Conservation (phyloP, 1,140 invertebrate genomes). For the Solenopsis invicta region DNA sequence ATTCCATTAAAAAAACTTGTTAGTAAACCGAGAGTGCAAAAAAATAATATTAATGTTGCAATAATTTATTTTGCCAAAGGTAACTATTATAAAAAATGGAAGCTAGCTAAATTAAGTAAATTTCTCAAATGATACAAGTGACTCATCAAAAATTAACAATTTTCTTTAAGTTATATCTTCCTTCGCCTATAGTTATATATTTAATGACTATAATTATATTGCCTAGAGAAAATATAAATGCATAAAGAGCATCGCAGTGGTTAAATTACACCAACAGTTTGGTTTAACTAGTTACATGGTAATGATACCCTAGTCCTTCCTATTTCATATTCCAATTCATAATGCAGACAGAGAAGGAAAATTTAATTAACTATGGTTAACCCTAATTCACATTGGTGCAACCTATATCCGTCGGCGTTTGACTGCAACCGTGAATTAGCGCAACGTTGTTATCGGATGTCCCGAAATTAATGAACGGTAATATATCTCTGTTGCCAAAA, state of each 20-base stretch:
- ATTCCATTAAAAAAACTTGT: slow-evolving; percentile 8
- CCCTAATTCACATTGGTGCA: slow-evolving; percentile 8
- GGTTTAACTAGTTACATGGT: slow-evolving; percentile 22
- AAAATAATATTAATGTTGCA: neutral
- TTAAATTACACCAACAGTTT: neutral
- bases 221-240: neutral
- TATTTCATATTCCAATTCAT: slow-evolving; percentile 30
- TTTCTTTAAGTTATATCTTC: neutral
- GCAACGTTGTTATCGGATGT: slow-evolving; percentile 42
- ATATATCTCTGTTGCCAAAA: slow-evolving; percentile 27
- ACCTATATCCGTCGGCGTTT: slow-evolving; percentile 30
- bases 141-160: neutral
- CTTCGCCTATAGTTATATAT: neutral
- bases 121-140: neutral
- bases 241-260: neutral
- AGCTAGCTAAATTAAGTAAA: neutral
- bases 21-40: neutral
- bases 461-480: slow-evolving; percentile 37
- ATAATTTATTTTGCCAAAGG: neutral
- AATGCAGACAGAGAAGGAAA: slow-evolving; percentile 34
- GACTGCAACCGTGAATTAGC: slow-evolving; percentile 37
- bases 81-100: neutral
- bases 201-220: neutral
- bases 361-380: slow-evolving; percentile 57
- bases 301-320: slow-evolving; percentile 18